Conservation (phyloP, 2,113 vertebrate genomes). For the Crotalus tigris region DNA sequence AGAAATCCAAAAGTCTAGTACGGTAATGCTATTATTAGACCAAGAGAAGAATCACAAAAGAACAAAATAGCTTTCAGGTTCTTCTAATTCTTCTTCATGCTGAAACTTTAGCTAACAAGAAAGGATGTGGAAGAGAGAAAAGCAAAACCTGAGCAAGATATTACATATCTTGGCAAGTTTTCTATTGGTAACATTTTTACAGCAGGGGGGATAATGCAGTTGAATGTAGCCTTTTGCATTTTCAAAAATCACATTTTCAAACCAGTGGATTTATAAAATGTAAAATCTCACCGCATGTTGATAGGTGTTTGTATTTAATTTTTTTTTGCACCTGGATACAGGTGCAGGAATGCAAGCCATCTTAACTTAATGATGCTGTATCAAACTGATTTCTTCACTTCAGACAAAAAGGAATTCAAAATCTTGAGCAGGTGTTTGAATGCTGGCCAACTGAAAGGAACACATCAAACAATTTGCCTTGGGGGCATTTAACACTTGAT, state of each 20-base stretch:
- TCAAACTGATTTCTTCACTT: conserved; percentile 49
- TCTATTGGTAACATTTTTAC: neutral
- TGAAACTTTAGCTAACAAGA: neutral
- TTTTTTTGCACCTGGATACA: conserved; percentile 22
- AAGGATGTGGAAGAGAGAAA: neutral
- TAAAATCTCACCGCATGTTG: neutral
- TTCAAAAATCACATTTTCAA: conserved; percentile 7
- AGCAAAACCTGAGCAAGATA: neutral
- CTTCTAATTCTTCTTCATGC: neutral
- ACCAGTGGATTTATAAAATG: neutral
- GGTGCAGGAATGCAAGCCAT: conserved; percentile 28
- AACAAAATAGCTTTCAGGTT: neutral
- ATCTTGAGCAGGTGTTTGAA: conserved; percentile 54
- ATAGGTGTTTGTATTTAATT: conserved; percentile 21
- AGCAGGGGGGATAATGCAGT: neutral
- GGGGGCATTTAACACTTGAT: conserved; percentile 43
- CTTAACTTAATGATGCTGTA: conserved; percentile 54
- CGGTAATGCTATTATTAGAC: neutral
- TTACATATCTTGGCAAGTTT: neutral
- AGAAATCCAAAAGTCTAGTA: neutral
- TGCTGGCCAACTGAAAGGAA: conserved; percentile 38
- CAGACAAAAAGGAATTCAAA: conserved; percentile 48
- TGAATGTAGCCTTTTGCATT: neutral
- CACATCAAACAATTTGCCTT: conserved; percentile 52
- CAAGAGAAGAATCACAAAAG: neutral